phyloP scores from a whole-genome alignment of 2,888 invertebrate genomes.

The Carcina quercana region DNA sequence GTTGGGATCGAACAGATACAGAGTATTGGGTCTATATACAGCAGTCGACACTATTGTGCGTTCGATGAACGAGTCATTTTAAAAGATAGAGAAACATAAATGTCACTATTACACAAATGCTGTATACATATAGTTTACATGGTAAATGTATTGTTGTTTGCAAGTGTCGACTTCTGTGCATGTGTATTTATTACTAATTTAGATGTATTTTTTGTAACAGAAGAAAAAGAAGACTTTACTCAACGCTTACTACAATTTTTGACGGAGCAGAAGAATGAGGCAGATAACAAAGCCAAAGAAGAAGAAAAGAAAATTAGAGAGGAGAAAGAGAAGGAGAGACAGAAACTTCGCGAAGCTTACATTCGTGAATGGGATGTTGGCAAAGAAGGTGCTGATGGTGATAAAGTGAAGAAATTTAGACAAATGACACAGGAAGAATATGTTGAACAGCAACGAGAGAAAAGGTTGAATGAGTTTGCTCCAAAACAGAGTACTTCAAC shows the following conservation, averaged over 20 bases:
- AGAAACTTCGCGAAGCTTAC: conserved; percentile 67
- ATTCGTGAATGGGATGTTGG: conserved; percentile 84
- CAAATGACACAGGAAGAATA: conserved; percentile 86
- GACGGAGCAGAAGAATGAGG: conserved; percentile 62
- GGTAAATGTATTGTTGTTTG: no score
- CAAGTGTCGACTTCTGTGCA: no score
- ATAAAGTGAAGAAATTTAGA: conserved; percentile 53
- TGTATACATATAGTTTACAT: no score
- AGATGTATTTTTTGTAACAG: conserved; percentile 33
- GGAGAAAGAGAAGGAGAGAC: conserved; percentile 61
- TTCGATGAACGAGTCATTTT: no score
- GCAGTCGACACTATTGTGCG: no score
- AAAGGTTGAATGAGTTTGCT: conserved; percentile 85
- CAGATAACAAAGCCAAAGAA: conserved; percentile 57
- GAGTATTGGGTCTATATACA: no score
- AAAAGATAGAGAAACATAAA: no score
- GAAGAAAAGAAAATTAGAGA: conserved; percentile 50
- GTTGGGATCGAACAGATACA: no score
- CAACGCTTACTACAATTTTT: conserved; percentile 56
- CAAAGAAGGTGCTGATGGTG: conserved; percentile 74
- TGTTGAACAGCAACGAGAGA: conserved; percentile 81
- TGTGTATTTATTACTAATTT: no score
- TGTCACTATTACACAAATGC: no score
- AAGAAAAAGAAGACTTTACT: conserved; percentile 54
- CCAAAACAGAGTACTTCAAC: conserved; percentile 65